These are phyloP conservation scores for Sogatella furcifera DNA, from an alignment of 1,140 invertebrate genomes.

Conservation along the genomic window DNA sequence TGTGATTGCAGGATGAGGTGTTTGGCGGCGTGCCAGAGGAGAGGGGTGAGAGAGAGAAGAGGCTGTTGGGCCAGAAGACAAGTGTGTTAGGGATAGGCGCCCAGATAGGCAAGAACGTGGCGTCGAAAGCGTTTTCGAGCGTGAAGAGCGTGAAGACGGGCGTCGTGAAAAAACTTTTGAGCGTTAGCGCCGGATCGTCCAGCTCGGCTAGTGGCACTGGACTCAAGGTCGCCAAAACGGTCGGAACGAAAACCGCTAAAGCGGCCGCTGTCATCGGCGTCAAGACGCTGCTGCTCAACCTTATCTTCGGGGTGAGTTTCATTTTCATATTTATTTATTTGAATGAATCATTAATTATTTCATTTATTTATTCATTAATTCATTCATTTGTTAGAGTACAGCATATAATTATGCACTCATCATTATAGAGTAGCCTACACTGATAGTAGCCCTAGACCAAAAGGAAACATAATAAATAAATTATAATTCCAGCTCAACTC, in stretches of 20 bases:
- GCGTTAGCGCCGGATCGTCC: not conserved
- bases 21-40: constrained; percentile 16
- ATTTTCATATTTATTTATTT: not conserved
- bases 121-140: constrained; percentile 7
- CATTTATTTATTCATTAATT: too few relatives aligned
- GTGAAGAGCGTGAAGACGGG: constrained; percentile 1
- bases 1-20: constrained; percentile 10
- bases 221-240: constrained; percentile 12
- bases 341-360: too few relatives aligned
- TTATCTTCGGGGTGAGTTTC: constrained; percentile 19
- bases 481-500: too few relatives aligned
- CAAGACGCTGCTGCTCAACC: constrained; percentile 14
- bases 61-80: constrained; percentile 1
- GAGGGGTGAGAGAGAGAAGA: constrained; percentile 11
- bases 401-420: too few relatives aligned
- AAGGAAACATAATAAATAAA: too few relatives aligned
- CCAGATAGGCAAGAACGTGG: not conserved
- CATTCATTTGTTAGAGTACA: too few relatives aligned
- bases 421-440: too few relatives aligned
- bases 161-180: not conserved
- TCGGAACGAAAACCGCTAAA: constrained; percentile 16
- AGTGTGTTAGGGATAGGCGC: not conserved
- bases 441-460: too few relatives aligned
- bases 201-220: constrained; percentile 7
- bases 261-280: constrained; percentile 18